phyloP scores from a whole-genome alignment of 2,797 vertebrate species.

The Trachurus trachurus region DNA sequence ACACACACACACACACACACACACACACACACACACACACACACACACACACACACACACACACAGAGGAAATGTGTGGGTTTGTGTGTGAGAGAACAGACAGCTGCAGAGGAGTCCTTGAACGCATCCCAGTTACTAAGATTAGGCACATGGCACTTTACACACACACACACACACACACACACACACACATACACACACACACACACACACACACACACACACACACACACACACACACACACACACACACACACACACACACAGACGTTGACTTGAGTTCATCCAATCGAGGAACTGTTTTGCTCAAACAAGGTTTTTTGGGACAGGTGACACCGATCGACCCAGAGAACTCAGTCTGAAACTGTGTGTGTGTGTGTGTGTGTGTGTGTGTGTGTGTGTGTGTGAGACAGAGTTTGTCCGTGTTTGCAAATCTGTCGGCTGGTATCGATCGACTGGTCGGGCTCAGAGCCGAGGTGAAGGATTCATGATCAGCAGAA shows the following conservation, averaged over 20 bases:
- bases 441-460: slow-evolving; percentile 3
- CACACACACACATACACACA: slow-evolving; percentile 9
- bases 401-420: not conserved
- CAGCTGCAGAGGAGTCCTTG: slow-evolving; percentile 19
- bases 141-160: slow-evolving; percentile 31
- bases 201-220: slow-evolving; percentile 15
- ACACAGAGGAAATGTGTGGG: not conserved
- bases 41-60: slow-evolving; percentile 5
- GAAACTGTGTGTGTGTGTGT: not conserved
- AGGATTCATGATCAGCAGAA: slow-evolving; percentile 10
- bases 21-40: not conserved
- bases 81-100: not conserved
- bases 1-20: not conserved
- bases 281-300: not conserved
- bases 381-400: not conserved
- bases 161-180: not conserved
- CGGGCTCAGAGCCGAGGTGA: slow-evolving; percentile 10
- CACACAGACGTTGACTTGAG: not conserved
- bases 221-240: not conserved
- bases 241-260: slow-evolving; percentile 1
- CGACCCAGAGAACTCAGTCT: slow-evolving; percentile 16
- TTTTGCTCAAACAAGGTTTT: slow-evolving; percentile 25
- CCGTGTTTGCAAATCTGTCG: slow-evolving; percentile 20
- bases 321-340: slow-evolving; percentile 32
- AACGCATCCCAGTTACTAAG: slow-evolving; percentile 33